These are phyloP conservation scores for Pipa parva DNA, from an alignment of 2,113 vertebrate genomes.

Conservation along the genomic window DNA sequence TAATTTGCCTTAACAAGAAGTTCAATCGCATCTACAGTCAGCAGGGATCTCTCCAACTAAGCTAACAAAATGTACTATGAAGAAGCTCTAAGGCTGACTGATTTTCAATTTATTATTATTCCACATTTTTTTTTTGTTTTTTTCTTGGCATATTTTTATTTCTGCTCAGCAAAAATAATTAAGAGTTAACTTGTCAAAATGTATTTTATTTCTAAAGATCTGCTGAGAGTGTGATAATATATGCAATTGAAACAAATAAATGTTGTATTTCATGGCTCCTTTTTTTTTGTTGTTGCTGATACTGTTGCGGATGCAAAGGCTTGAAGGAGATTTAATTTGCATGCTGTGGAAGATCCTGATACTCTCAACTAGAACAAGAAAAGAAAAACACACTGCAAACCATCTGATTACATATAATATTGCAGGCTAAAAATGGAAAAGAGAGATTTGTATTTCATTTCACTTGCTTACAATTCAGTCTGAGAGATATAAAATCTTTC, in stretches of 20 bases:
- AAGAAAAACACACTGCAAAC: background rate
- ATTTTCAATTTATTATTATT: constrained; percentile 2
- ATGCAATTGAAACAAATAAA: background rate
- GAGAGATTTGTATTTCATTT: background rate
- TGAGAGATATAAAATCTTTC: background rate
- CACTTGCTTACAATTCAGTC: background rate
- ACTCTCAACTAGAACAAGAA: constrained; percentile 22
- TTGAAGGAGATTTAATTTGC: constrained; percentile 6
- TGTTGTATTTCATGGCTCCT: constrained; percentile 30
- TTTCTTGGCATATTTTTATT: background rate
- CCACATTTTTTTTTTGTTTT: background rate
- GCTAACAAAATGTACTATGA: background rate
- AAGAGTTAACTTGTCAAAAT: background rate
- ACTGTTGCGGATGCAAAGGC: background rate
- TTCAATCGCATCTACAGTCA: background rate
- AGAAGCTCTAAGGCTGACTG: constrained; percentile 8
- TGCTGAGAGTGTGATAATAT: background rate
- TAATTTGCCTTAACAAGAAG: background rate
- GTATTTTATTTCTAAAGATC: background rate
- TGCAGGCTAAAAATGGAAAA: background rate
- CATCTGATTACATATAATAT: background rate
- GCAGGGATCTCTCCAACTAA: background rate
- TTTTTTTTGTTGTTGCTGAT: constrained; percentile 13
- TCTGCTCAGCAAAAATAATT: background rate
- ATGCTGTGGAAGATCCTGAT: constrained; percentile 28